Evolutionary conservation across 2,888 invertebrate species (phyloP).

Genomic region (Calameuta idolon): DNA sequence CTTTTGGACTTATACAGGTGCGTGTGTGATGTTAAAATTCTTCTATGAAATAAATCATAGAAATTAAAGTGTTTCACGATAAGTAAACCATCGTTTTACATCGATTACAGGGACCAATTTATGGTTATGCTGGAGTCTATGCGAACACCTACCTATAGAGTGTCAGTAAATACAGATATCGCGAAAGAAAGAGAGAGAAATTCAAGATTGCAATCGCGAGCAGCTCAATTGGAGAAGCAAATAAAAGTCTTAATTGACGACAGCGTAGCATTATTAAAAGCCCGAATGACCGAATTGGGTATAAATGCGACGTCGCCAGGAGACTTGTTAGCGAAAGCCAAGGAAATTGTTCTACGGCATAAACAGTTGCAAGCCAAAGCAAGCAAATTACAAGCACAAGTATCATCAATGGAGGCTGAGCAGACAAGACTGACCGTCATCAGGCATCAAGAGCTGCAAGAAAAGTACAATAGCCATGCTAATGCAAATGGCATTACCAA

Average conservation of each 20-base stretch:
- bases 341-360: constrained; percentile 92
- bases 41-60: not conserved
- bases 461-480: constrained; percentile 75
- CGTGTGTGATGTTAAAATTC: not conserved
- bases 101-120: constrained; percentile 78
- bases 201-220: constrained; percentile 83
- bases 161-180: constrained; percentile 80
- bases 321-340: constrained; percentile 86
- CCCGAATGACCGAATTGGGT: constrained; percentile 91
- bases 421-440: constrained; percentile 79
- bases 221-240: constrained; percentile 93
- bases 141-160: constrained; percentile 82
- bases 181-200: constrained; percentile 87
- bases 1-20: constrained; percentile 82
- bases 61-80: not conserved
- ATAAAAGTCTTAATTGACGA: constrained; percentile 92
- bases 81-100: not conserved
- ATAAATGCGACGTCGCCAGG: constrained; percentile 89
- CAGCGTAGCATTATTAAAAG: constrained; percentile 88
- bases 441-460: constrained; percentile 81
- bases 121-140: constrained; percentile 86
- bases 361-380: constrained; percentile 93
- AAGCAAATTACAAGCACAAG: constrained; percentile 86
- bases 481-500: constrained; percentile 73
- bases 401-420: constrained; percentile 79